A percentile compares a stretch with the other conserved stretches of the same genome.
Evolutionary conservation across 2,888 invertebrate genomes (phyloP).

Genomic region (Leptopilina drosophilae): DNA sequence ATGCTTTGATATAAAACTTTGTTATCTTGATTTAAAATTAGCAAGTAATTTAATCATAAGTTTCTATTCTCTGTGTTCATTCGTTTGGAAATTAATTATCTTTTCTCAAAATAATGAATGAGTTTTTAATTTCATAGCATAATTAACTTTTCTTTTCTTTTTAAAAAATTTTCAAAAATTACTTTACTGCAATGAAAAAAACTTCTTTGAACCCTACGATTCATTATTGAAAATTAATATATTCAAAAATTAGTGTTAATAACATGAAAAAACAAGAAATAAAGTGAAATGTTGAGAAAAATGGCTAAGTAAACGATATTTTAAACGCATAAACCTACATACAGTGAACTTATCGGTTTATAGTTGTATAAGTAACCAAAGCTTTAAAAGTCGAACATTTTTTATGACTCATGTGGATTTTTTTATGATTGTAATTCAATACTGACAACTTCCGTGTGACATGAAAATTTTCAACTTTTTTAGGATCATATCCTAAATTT

Average conservation of each 20-base stretch:
- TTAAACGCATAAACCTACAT: slow-evolving; percentile 30
- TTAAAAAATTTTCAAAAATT: too few relatives aligned
- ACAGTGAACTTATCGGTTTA: slow-evolving; percentile 3
- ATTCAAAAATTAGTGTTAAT: too few relatives aligned
- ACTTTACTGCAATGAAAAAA: too few relatives aligned
- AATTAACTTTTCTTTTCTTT: too few relatives aligned
- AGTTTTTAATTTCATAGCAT: too few relatives aligned
- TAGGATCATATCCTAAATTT: slow-evolving; percentile 17
- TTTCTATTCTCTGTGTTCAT: neutral
- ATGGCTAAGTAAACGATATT: neutral
- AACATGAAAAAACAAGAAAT: too few relatives aligned
- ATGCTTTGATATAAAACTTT: slow-evolving; percentile 10
- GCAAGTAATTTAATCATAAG: slow-evolving; percentile 10
- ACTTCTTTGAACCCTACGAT: too few relatives aligned
- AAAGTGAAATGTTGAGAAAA: neutral
- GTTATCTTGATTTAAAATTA: slow-evolving; percentile 4
- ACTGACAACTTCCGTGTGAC: slow-evolving; percentile 31
- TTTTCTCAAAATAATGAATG: too few relatives aligned
- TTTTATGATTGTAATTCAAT: slow-evolving; percentile 25
- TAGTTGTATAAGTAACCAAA: slow-evolving; percentile 28
- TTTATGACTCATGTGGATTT: slow-evolving; percentile 17
- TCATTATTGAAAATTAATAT: too few relatives aligned
- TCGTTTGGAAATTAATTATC: neutral
- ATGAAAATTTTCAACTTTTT: slow-evolving; percentile 24
- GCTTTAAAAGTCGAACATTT: slow-evolving; percentile 20